A percentile compares a stretch with the other conserved stretches of the same genome.
Conservation (phyloP, 2,888 invertebrate genomes). For the Nemotelus nigrinus region DNA sequence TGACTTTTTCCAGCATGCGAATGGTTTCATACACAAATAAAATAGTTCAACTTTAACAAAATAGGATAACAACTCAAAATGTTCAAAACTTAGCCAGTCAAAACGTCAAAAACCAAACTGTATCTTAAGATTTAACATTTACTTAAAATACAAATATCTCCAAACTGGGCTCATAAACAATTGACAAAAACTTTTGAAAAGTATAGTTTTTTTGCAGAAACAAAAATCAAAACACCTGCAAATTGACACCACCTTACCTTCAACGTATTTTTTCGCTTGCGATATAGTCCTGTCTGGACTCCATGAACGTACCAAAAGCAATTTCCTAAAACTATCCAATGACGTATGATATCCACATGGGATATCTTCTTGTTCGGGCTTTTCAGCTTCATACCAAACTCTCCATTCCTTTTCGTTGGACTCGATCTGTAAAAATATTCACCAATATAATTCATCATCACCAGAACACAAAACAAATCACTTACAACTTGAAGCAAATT, state of each 20-base stretch:
- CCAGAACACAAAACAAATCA: constrained; percentile 12
- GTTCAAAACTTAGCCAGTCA: no score
- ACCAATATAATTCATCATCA: constrained; percentile 44
- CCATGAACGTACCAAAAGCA: constrained; percentile 91
- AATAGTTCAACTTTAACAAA: no score
- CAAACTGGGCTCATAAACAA: no score
- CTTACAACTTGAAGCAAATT: constrained; percentile 80
- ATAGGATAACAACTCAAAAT: no score
- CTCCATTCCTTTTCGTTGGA: constrained; percentile 89
- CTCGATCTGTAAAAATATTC: constrained; percentile 70
- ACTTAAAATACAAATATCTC: no score
- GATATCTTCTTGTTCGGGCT: constrained; percentile 89
- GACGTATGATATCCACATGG: constrained; percentile 89
- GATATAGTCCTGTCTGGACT: constrained; percentile 94
- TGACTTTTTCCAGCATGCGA: no score
- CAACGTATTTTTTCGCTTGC: constrained; percentile 90
- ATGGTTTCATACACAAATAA: no score
- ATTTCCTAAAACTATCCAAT: constrained; percentile 87
- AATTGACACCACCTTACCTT: constrained; percentile 67
- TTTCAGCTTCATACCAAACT: constrained; percentile 90
- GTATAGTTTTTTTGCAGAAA: no score
- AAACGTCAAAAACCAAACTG: no score
- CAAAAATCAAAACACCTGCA: no score
- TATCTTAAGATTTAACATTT: no score
- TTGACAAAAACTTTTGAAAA: no score